Conservation (phyloP, 2,113 vertebrate species). For the Gobius niger region DNA sequence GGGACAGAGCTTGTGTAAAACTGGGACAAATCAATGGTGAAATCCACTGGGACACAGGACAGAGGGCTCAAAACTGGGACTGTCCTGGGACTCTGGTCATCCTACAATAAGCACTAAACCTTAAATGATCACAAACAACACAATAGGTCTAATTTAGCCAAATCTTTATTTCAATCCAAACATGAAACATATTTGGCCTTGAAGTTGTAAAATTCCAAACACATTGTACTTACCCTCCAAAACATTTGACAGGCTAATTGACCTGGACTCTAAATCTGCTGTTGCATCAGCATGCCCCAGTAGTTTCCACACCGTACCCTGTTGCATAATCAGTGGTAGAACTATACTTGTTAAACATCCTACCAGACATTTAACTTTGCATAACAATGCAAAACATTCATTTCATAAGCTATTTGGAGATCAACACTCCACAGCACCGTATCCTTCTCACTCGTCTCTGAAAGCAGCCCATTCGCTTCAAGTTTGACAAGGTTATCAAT, state of each 20-base stretch:
- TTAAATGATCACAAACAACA: background rate
- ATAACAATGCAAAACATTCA: conserved; percentile 35
- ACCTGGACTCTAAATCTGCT: conserved; percentile 13
- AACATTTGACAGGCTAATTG: conserved; percentile 43
- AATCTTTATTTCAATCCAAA: conserved; percentile 51
- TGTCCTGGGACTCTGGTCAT: too few species aligned
- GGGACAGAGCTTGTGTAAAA: too few species aligned
- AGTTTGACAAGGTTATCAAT: conserved; percentile 42
- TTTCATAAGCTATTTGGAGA: conserved; percentile 40
- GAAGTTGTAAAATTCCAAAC: conserved; percentile 13
- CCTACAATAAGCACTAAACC: background rate
- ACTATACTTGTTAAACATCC: conserved; percentile 22
- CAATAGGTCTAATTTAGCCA: background rate
- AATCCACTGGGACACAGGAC: too few species aligned
- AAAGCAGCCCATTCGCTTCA: conserved; percentile 11
- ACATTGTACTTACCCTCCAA: background rate
- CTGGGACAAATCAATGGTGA: too few species aligned
- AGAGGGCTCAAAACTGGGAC: too few species aligned
- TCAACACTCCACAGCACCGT: conserved; percentile 43
- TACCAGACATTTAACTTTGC: conserved; percentile 2
- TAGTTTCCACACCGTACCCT: conserved; percentile 13
- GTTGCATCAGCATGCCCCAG: background rate
- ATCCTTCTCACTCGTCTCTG: conserved; percentile 29
- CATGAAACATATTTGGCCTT: conserved; percentile 13
- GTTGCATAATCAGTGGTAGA: conserved; percentile 15